These are phyloP conservation scores for rabbit (Oryctolagus cuniculus) DNA, from an alignment of 2,113 vertebrate species.

Conservation along the genomic window DNA sequence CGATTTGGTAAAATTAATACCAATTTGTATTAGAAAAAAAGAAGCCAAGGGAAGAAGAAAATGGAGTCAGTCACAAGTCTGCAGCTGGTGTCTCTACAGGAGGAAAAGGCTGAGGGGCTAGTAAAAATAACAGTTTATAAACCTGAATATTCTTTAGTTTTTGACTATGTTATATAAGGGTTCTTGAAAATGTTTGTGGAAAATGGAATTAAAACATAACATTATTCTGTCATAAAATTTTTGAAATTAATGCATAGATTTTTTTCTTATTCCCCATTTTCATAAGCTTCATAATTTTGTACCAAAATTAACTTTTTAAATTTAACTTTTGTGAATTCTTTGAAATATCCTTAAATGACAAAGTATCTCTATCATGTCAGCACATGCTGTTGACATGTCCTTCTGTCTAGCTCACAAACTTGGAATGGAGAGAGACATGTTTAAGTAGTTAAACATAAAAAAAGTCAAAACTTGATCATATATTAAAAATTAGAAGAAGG, in stretches of 20 bases:
- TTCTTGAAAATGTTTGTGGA: too few relatives aligned
- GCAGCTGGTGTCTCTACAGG: background rate
- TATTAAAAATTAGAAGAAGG: background rate
- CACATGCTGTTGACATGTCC: background rate
- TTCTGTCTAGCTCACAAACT: background rate
- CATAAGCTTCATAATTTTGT: too few relatives aligned
- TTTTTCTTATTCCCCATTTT: too few relatives aligned
- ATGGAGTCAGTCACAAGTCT: background rate
- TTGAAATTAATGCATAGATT: too few relatives aligned
- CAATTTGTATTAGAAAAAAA: background rate
- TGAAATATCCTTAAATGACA: too few relatives aligned
- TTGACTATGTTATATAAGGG: background rate
- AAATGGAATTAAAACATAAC: too few relatives aligned
- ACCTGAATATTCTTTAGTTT: background rate
- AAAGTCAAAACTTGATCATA: background rate
- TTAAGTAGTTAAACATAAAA: background rate
- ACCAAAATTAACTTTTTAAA: too few relatives aligned
- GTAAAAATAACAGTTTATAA: background rate
- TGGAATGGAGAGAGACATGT: background rate
- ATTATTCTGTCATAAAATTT: too few relatives aligned
- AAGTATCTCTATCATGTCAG: too few relatives aligned
- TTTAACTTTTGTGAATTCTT: too few relatives aligned
- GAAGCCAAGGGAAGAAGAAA: background rate
- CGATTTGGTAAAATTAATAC: background rate
- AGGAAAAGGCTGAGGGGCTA: background rate